Evolutionary conservation across 2,797 vertebrate species (phyloP).

Genomic region (Crypturellus tataupa): DNA sequence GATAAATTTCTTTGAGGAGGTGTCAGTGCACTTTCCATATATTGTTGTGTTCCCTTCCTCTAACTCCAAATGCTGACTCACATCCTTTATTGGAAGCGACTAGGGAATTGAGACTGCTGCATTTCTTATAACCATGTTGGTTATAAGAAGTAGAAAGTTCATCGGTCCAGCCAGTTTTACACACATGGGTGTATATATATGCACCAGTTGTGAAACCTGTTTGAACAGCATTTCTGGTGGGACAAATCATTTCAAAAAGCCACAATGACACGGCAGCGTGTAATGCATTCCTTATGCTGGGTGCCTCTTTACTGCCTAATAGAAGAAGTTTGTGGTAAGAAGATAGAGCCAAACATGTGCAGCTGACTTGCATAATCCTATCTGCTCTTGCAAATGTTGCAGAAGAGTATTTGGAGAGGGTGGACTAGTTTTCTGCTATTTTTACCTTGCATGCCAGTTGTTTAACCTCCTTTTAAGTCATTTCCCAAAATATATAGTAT

Average conservation of each 20-base stretch:
- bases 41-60: not conserved
- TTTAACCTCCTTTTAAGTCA: not conserved
- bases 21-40: not conserved
- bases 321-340: not conserved
- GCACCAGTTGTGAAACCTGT: not conserved
- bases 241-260: not conserved
- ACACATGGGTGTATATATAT: not conserved
- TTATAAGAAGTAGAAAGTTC: not conserved
- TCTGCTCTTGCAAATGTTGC: not conserved
- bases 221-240: not conserved
- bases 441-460: not conserved
- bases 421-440: not conserved
- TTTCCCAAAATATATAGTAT: not conserved
- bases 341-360: not conserved
- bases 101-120: not conserved
- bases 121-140: not conserved
- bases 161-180: not conserved
- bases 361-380: not conserved
- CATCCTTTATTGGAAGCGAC: not conserved
- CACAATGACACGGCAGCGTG: not conserved
- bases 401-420: not conserved
- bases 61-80: not conserved
- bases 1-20: not conserved
- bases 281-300: not conserved
- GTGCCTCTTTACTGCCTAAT: not conserved